Evolutionary conservation across 2,113 vertebrate species (phyloP), one percentile per base, ranked within the genome.

Genomic region (Sylvilagus bachmani): DNA sequence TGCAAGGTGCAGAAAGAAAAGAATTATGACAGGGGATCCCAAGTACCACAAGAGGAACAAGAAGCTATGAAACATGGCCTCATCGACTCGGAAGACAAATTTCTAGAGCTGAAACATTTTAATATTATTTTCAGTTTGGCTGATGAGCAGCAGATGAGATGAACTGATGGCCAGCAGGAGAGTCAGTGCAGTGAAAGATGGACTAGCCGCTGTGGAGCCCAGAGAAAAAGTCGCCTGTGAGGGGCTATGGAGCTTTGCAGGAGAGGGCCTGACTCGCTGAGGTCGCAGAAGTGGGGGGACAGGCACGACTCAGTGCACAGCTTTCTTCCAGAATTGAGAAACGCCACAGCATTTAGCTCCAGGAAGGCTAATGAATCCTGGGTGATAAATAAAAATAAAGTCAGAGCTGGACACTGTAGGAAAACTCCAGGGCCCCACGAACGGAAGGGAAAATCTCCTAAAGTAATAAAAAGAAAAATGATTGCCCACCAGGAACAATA

Each of bases 341-440:
- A 81, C 73, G 19, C 33, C 1, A 7, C 3, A 10, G 44, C 9
- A 31, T 51, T 4, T 51, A 49, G 25, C 38, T 62, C 71, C 27
- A 84, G 14, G 31, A 88, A 33, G 27, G 29, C 21, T 78, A 84
- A 0, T 87, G n/a, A 64, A 10, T 61, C 36, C 38, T 64, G 16
- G 53, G 55, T 4, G 80, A 80, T 64, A 92, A 58, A 67, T 79
- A 78, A 78, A 85, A 90, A 85, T 38, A 61, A 92, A 66, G 17
- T 75, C 51, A 85, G 10, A 70, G 11, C 1, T 44, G 80, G 66
- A 38, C 10, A 74, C 24, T 84, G 12, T 31, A 88, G 7, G 17
- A 79, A 87, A 53, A 66, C 19, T 21, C 53, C 27, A 29, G 13
- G 58, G 27, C 49, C 22, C n/a, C 21, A 55, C 49, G 51, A n/a